Percentiles rank a stretch among this genome's conserved stretches.
Conservation (phyloP, 2,888 invertebrate species). For the Idaea dimidiata region DNA sequence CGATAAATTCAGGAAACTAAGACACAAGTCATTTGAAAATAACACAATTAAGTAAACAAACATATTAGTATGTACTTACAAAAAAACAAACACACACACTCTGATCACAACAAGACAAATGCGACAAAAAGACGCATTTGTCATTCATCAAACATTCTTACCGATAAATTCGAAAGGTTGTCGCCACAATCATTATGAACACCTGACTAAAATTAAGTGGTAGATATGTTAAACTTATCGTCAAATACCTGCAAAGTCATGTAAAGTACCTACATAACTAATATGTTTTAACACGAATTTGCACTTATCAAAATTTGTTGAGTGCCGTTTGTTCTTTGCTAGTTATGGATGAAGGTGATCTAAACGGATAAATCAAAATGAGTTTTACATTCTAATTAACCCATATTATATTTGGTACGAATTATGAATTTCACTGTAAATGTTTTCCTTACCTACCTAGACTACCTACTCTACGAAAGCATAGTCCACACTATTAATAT, state of each 20-base stretch:
- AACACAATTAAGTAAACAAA: too few relatives aligned
- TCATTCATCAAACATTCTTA: neutral
- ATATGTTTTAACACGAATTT: neutral
- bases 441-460: neutral
- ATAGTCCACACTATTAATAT: too few relatives aligned
- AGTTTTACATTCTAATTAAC: neutral
- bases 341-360: neutral
- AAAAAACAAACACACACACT: neutral
- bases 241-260: neutral
- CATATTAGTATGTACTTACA: too few relatives aligned
- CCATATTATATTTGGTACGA: neutral
- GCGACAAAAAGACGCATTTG: neutral
- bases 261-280: neutral
- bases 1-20: too few relatives aligned
- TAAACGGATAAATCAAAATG: neutral
- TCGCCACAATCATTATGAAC: neutral
- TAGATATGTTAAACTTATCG: neutral
- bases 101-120: neutral
- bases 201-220: neutral
- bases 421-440: neutral
- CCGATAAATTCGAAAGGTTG: neutral
- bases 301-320: constrained; percentile 1
- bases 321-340: neutral
- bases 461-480: too few relatives aligned
- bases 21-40: too few relatives aligned